Base-by-base conservation (phyloP, 1,140 invertebrate genomes). In the Drosophila kikkawai region DNA sequence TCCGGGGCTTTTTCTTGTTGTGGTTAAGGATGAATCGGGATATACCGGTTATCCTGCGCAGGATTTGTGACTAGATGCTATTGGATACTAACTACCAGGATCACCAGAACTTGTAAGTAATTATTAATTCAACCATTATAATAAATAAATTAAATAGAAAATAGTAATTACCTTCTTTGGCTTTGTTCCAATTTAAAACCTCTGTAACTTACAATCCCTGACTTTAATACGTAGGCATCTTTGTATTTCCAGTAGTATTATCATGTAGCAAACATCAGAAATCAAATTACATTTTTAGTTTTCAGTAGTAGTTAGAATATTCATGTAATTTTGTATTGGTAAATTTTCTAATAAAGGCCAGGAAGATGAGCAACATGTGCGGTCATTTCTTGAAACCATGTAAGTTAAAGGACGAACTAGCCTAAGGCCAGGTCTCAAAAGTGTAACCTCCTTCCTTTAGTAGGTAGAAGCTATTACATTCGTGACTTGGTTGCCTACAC, bases 401-500 rank as follows among this genome's bases (percentile, higher is more conserved):
- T 55, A 37, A 55, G 51, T 37, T 15, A 6, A 37, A 37, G 7
- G 32, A 55, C 34, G 15, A 22, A 15, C 7, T 36, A 6, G 11
- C 11, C 19, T 15, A 8, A 4, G n/a, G 36, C 5, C 3, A 39
- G 13, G 17, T 5, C 0, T 4, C 4, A 2, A 29, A 2, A 61
- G 1, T 7, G 0, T 7, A 61, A 11, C 34, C 4, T 3, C 13
- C 15, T 17, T 12, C 8, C 7, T n/a, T 36, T 59, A 67, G 22
- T 29, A 76, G 73, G 45, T 1, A 55, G 19, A 45, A 70, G 74
- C 2, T 91, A 68, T 48, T 77, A 75, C 29, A 59, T 86, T 1
- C 74, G 66, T 15, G 58, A 78, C 15, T 26, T 19, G 2, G n/a
- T 77, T 7, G 80, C 73, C 5, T 87, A 82, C 58, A 91, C 87